A percentile compares a stretch with the other conserved stretches of the same genome.
Evolutionary conservation across 2,113 vertebrate species (phyloP).

Genomic region (Mesembrinibis cayennensis): DNA sequence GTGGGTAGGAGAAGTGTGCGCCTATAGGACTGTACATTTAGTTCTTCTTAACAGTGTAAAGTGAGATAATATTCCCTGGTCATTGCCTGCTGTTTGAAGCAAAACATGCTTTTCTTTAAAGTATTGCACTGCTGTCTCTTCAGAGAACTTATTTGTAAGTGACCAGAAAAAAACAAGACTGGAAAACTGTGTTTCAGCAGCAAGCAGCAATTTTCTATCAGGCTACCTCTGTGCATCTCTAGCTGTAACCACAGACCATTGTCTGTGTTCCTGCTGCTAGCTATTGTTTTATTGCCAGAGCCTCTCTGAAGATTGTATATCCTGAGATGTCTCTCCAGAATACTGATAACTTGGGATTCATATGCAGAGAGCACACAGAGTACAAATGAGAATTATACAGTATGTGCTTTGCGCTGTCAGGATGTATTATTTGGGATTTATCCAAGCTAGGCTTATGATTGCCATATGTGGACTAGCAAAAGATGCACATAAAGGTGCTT

Average conservation of each 20-base stretch:
- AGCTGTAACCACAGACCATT: neutral
- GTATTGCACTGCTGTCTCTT: neutral
- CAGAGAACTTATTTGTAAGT: neutral
- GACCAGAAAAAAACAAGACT: neutral
- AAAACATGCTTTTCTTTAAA: neutral
- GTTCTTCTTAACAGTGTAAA: neutral
- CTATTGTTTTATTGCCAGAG: constrained; percentile 11
- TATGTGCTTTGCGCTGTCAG: neutral
- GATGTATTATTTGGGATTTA: neutral
- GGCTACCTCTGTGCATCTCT: neutral
- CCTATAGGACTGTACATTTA: neutral
- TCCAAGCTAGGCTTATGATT: neutral
- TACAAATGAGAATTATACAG: neutral
- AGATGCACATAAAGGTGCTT: neutral
- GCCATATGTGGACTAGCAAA: neutral
- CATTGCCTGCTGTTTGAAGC: neutral
- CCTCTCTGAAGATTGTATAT: neutral
- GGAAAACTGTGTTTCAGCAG: neutral
- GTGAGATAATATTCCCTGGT: neutral
- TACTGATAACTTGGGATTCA: neutral
- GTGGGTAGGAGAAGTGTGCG: neutral
- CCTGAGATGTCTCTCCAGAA: neutral
- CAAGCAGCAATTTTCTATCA: neutral
- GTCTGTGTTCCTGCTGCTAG: neutral
- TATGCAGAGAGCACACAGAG: neutral